Percentiles rank a stretch among this genome's conserved stretches.
phyloP scores from a whole-genome alignment of 92 coral and sea anemone genomes.

The Micromussa lordhowensis region DNA sequence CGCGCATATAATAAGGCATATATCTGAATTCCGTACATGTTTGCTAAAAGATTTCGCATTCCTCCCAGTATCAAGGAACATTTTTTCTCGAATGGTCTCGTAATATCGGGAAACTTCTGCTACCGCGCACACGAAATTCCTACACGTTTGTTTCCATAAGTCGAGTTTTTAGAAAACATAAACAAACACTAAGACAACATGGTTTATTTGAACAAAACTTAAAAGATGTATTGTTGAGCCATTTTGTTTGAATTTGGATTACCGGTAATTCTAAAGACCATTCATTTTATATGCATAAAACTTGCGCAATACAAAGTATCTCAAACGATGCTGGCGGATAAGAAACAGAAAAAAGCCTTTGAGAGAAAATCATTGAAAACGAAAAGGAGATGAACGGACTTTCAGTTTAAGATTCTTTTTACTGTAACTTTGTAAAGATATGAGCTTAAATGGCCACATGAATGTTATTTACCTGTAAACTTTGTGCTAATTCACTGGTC shows the following conservation, averaged over 20 bases:
- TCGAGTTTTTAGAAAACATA: neutral
- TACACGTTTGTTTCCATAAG: neutral
- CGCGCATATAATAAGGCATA: neutral
- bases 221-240: neutral
- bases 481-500: slow-evolving; percentile 6
- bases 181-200: neutral
- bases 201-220: neutral
- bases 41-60: neutral
- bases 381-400: neutral
- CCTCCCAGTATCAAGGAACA: neutral
- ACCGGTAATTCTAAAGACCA: neutral
- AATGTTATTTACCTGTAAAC: slow-evolving; percentile 23
- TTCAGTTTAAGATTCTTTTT: neutral
- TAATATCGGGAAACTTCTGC: neutral
- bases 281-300: neutral
- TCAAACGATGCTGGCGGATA: neutral
- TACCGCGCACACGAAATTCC: neutral
- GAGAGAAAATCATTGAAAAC: neutral
- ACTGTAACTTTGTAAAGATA: neutral
- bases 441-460: neutral
- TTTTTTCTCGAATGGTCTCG: neutral
- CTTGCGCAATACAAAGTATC: neutral
- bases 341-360: neutral
- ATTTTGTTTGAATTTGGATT: neutral
- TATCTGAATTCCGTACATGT: neutral